phyloP scores from a whole-genome alignment of 1,140 invertebrate genomes.

The Anastrepha ludens region DNA sequence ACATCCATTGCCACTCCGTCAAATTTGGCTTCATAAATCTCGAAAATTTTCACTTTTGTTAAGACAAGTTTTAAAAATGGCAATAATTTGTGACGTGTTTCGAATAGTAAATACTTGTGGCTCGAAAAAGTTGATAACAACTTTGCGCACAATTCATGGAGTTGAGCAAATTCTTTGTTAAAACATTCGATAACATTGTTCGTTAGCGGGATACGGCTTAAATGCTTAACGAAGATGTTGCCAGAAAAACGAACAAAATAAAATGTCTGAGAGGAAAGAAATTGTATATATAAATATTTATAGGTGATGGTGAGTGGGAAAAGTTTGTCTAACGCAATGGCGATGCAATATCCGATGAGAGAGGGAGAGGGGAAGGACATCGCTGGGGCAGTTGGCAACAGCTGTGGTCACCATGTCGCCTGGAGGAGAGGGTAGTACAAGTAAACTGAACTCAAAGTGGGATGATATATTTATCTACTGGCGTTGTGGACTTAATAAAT shows the following conservation, averaged over 20 bases:
- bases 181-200: constrained; percentile 37
- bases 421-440: background rate
- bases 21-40: constrained; percentile 26
- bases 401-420: constrained; percentile 27
- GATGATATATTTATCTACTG: background rate
- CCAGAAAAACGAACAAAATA: background rate
- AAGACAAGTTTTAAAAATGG: constrained; percentile 18
- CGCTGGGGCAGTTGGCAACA: background rate
- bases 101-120: constrained; percentile 37
- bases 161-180: constrained; percentile 37
- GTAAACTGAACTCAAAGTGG: background rate
- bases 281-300: background rate
- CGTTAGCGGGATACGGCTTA: constrained; percentile 26
- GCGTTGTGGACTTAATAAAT: constrained; percentile 17
- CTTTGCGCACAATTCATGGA: constrained; percentile 29
- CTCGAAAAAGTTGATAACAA: constrained; percentile 10
- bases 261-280: constrained; percentile 20
- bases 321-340: background rate
- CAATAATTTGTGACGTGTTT: constrained; percentile 37
- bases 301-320: constrained; percentile 3
- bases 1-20: background rate
- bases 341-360: background rate
- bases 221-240: constrained; percentile 28
- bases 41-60: constrained; percentile 37
- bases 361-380: background rate